Conservation (phyloP, 2,888 invertebrate genomes). For the Cheiracanthium punctorium region DNA sequence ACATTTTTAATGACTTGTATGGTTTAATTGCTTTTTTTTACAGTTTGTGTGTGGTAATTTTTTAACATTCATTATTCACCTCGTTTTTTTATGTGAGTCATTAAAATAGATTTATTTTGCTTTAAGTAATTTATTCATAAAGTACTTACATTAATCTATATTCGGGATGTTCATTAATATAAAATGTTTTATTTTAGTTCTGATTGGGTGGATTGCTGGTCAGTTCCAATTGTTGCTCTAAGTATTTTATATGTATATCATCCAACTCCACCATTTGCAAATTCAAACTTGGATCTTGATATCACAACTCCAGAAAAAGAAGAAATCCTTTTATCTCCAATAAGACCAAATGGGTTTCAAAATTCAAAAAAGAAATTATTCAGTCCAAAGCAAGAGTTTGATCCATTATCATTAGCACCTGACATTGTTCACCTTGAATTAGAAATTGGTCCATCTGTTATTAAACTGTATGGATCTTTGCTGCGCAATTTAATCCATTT, state of each 20-base stretch:
- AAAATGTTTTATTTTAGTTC: conserved; percentile 74
- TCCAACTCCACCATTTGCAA: conserved; percentile 91
- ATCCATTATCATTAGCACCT: conserved; percentile 88
- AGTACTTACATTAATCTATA: no score
- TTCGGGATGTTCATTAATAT: no score
- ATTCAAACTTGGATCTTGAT: conserved; percentile 88
- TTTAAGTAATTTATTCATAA: no score
- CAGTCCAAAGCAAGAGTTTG: conserved; percentile 81
- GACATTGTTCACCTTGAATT: conserved; percentile 94
- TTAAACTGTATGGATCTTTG: conserved; percentile 93
- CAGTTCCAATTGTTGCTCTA: conserved; percentile 93
- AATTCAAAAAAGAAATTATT: conserved; percentile 39
- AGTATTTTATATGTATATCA: conserved; percentile 94
- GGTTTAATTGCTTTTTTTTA: no score
- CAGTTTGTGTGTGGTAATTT: no score
- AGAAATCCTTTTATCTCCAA: conserved; percentile 92
- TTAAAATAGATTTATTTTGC: no score
- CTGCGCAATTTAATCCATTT: conserved; percentile 91
- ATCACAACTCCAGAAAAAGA: conserved; percentile 96
- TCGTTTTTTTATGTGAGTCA: no score
- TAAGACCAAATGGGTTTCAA: conserved; percentile 81
- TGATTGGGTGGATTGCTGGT: conserved; percentile 98
- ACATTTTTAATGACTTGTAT: no score
- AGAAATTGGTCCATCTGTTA: conserved; percentile 94
- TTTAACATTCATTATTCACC: no score